Base-by-base conservation (phyloP, 2,113 vertebrate genomes). In the Sinocyclocheilus anshuiensis region DNA sequence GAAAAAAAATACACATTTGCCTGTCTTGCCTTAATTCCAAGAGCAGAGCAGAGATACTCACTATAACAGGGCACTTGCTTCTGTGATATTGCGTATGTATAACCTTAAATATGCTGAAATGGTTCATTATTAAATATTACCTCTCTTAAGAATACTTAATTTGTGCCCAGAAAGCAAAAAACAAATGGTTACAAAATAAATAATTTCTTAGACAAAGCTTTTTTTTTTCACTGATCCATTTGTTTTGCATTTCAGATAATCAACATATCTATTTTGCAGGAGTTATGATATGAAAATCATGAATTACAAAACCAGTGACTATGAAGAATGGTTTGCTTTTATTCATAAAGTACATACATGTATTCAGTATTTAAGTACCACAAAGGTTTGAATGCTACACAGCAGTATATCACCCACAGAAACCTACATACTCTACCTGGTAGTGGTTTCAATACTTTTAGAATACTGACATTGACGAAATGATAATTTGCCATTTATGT, bases 391-490 rank as follows among this genome's bases (percentile, higher is more conserved):
- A 77, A 77, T 53, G 48, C 75, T 16, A 57, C 15, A 77, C 0
- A 18, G 20, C 1, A 18, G 10, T 29, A 6, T 65, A 65, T 13
- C 12, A 29, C 24, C 63, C 15, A 2, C 63, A 26, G 5, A 45
- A 24, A 39, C 39, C 2, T 75, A 10, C 20, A n/a, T 75, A 75
- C 11, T 36, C 29, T 39, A 39, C 33, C 22, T 33, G 15, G 1
- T 18, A n/a, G 16, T 59, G 13, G 45, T 76, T 67, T 53, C 16
- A 69, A 33, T n/a, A 3, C 72, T 69, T 77, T 65, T 48, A 36
- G 67, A 85, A 78, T 78, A 85, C 75, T 67, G 84, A 63, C 42
- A 78, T 16, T 57, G 36, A 6, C 20, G 4, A 76, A 77, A 20
- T 45, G 16, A 75, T 74, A 59, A 11, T 15, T 18, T 69, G 8